Evolutionary conservation across 2,888 invertebrate genomes (phyloP).

Genomic region (Chrysolina haemoptera): DNA sequence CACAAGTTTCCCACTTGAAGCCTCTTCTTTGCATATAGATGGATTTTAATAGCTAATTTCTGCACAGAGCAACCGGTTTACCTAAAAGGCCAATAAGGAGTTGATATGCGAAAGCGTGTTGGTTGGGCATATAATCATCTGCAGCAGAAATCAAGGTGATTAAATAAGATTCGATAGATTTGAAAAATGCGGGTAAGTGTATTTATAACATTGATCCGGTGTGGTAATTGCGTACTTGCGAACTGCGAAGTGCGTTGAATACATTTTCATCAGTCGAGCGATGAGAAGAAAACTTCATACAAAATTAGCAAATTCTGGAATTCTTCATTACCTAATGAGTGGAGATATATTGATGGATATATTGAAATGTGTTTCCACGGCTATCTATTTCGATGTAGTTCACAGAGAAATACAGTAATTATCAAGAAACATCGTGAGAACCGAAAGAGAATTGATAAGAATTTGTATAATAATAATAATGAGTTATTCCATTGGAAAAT

Average conservation of each 20-base stretch:
- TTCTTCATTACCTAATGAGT: no score
- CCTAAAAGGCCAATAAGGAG: constrained; percentile 6
- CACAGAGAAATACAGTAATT: no score
- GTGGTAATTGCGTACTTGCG: not conserved
- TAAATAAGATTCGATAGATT: not conserved
- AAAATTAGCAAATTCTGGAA: no score
- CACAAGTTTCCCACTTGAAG: constrained; percentile 19
- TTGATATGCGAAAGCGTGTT: not conserved
- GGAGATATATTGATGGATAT: no score
- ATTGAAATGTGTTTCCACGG: no score
- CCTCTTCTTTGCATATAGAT: constrained; percentile 54
- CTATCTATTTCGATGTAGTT: no score
- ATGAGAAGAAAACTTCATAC: no score
- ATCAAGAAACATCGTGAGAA: no score
- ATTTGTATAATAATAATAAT: no score
- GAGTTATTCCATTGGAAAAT: no score
- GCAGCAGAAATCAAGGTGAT: not conserved
- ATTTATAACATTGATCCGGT: not conserved
- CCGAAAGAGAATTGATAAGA: no score
- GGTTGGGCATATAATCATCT: not conserved
- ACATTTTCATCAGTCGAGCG: no score
- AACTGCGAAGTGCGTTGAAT: not conserved
- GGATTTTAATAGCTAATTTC: constrained; percentile 49
- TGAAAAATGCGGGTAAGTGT: not conserved
- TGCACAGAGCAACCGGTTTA: constrained; percentile 20